phyloP scores from a whole-genome alignment of 1,140 invertebrate genomes.

The Macrobrachium nipponense region DNA sequence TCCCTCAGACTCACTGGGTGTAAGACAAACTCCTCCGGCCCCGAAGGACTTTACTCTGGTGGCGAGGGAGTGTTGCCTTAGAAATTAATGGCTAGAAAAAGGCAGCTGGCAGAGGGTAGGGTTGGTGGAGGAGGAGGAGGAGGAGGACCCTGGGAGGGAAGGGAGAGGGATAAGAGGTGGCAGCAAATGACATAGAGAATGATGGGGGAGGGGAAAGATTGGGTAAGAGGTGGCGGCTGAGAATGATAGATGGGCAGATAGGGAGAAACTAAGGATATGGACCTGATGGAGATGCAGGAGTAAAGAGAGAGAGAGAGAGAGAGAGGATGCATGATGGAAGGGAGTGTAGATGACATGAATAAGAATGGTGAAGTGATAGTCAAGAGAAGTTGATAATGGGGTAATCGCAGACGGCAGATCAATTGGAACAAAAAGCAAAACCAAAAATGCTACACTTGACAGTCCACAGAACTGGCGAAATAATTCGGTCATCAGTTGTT shows the following conservation, averaged over 20 bases:
- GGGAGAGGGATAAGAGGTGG: neutral
- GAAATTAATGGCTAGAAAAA: constrained; percentile 38
- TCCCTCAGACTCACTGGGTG: constrained; percentile 9
- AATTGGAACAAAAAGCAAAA: no score
- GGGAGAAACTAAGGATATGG: no score
- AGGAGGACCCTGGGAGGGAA: neutral
- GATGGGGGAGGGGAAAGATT: no score
- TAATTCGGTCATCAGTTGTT: no score
- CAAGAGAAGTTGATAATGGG: neutral
- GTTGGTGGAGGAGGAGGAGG: neutral
- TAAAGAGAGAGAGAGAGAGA: neutral
- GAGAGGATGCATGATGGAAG: neutral
- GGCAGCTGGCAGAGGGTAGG: neutral
- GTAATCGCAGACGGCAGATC: no score
- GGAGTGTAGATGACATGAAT: neutral
- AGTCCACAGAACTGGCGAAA: no score
- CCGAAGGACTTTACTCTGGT: neutral
- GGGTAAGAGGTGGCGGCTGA: no score
- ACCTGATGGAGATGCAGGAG: neutral
- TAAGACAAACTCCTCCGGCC: constrained; percentile 18
- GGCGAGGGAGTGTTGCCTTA: constrained; percentile 14
- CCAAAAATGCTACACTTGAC: no score
- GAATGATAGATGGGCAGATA: no score
- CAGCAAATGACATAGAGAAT: no score
- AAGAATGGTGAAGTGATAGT: neutral